Conservation (phyloP, 1,140 invertebrate genomes). For the Caenorhabditis inopinata region DNA sequence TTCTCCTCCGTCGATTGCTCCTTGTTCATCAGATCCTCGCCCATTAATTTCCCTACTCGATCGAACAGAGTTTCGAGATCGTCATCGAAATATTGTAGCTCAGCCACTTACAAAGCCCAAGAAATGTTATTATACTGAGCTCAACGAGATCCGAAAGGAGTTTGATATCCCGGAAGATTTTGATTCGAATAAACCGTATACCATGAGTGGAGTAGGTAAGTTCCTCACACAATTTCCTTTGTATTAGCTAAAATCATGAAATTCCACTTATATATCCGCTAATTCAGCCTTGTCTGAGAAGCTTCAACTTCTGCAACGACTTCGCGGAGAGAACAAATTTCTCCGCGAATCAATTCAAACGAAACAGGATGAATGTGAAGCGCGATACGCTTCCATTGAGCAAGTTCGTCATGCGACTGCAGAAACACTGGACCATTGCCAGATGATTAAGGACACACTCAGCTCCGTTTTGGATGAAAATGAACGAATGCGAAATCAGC, state of each 20-base stretch:
- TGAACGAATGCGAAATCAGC: not conserved
- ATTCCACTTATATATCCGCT: not conserved
- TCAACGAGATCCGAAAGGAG: not conserved
- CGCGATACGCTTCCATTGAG: not conserved
- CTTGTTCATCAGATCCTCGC: not conserved
- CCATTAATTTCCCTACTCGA: not conserved
- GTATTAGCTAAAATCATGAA: no score
- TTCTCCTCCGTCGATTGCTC: not conserved
- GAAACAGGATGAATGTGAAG: not conserved
- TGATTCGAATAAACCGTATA: not conserved
- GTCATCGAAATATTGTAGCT: not conserved
- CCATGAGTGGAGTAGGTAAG: not conserved
- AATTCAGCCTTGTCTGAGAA: not conserved
- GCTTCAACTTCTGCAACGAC: not conserved
- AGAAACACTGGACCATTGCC: not conserved
- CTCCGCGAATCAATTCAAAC: not conserved
- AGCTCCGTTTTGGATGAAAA: not conserved
- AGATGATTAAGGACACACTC: not conserved
- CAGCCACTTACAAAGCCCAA: not conserved
- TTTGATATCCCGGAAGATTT: not conserved
- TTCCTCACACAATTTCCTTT: no score
- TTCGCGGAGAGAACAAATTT: constrained; percentile 8
- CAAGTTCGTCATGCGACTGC: not conserved
- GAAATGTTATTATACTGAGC: not conserved
- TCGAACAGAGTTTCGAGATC: not conserved